Conservation (phyloP, 2,113 vertebrate species). For the Nansenia antarctica region DNA sequence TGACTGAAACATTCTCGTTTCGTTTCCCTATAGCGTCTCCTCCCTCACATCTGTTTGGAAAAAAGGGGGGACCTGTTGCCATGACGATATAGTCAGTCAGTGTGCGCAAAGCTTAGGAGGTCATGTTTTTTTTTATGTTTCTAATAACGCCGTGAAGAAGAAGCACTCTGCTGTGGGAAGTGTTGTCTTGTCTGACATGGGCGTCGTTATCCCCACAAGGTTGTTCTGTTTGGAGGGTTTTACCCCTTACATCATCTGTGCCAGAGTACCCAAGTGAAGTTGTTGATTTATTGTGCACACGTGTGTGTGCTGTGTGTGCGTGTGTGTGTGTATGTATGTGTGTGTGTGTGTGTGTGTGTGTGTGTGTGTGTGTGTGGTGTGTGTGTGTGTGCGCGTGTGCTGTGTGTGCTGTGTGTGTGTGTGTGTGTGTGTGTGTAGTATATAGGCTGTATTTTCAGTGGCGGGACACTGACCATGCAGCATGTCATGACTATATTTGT, state of each 20-base stretch:
- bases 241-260: neutral
- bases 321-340: neutral
- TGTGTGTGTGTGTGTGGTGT: neutral
- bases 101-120: neutral
- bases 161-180: neutral
- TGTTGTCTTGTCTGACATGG: neutral
- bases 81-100: constrained; percentile 14
- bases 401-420: neutral
- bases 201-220: constrained; percentile 12
- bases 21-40: too few relatives aligned
- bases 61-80: constrained; percentile 17
- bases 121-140: neutral
- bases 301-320: neutral
- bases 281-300: neutral
- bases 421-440: neutral
- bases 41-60: constrained; percentile 14
- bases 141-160: neutral
- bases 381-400: neutral
- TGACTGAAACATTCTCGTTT: neutral
- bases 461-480: neutral
- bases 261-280: neutral
- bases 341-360: neutral
- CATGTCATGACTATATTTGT: neutral
- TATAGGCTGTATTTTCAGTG: neutral
- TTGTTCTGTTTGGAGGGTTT: constrained; percentile 13